Base-by-base conservation (phyloP, 2,113 vertebrate genomes). In the Corvus moneduloides region DNA sequence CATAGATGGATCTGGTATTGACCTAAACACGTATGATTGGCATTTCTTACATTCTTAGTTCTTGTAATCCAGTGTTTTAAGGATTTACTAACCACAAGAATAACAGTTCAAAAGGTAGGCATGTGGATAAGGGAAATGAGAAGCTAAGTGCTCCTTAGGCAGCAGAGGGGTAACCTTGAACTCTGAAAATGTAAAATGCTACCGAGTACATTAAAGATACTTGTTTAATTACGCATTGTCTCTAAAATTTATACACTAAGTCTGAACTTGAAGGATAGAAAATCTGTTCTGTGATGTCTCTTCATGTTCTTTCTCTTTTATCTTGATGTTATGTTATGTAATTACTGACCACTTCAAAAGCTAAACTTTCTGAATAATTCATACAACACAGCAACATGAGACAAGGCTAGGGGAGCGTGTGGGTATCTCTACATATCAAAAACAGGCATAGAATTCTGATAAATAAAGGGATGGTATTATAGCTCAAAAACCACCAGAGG, bases 321-420 rank as follows among this genome's bases (percentile, higher is more conserved):
- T 86, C 78, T 90, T 4, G 0, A 43, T 88, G 44, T 67, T 94
- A 96, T 94, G 84, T 89, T 78, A n/a, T 67, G 44, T 91, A 94
- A 96, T 96, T 96, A 95, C 75, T 81, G 91, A 79, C 80, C 81
- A 87, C 73, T 95, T 92, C 87, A 95, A 96, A 95, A 93, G 81
- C 35, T 74, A 89, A 90, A 89, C 35, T 93, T 96, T 52, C 75
- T 96, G 91, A 96, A 96, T 96, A 92, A 96, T 96, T 94, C 88
- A 95, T 90, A n/a, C 3, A 77, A 68, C 37, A 64, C 0, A 5
- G 74, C 49, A 92, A 93, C 67, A 87, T 24, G 54, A 90, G 58
- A 59, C 51, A 90, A 71, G 49, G 83, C 89, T 78, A 87, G n/a
- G 22, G 43, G 21, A 89, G 79, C 81, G 93, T 93, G 63, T 95